Evolutionary conservation across 2,888 invertebrate genomes (phyloP), one percentile per base, ranked within the genome.

Genomic region (Timema podura): DNA sequence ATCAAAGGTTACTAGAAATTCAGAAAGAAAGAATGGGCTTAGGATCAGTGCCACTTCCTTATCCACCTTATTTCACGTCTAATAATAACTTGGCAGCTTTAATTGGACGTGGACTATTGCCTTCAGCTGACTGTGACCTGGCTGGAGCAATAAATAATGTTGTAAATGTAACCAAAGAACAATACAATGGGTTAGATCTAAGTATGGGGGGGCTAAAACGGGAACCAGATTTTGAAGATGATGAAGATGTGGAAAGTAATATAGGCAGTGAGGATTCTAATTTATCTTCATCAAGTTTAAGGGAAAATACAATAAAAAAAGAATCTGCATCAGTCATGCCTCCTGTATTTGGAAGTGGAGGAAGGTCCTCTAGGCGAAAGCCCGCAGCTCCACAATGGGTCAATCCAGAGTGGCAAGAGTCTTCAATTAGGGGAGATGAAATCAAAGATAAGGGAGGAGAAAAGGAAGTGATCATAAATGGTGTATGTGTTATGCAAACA

Each of bases 301-400:
- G 67, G 49, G 72, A 70, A 78, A 10, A 80, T 76, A 15, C 48
- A 15, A 66, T 67, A 45, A 70, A 75, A 75, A 76, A 72, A 71
- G 75, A 71, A 74, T 75, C 68, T 74, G 75, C 75, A 51, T 74
- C 75, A 67, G 68, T 74, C 6, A 74, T 72, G 54, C 73, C 76
- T 10, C 67, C 71, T 30, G 74, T 76, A 73, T 45, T 72, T 72
- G 69, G 74, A 69, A 65, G 75, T 74, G 72, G 77, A 74, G 75
- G 78, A 8, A 81, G 89, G 77, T 86, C 88, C 64, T 92, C 90
- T 70, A 84, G 95, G 74, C 87, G 97, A 77, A 98, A 98, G 84
- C 95, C 96, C 0, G 96, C 95, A 1, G 96, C 96, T 68, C 97
- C 98, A 2, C 96, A 98, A 82, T 96, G 97, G 95, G 95, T 97